These are phyloP conservation scores for Paragorgia papillata DNA, from an alignment of 92 coral and sea anemone genomes.

Conservation along the genomic window DNA sequence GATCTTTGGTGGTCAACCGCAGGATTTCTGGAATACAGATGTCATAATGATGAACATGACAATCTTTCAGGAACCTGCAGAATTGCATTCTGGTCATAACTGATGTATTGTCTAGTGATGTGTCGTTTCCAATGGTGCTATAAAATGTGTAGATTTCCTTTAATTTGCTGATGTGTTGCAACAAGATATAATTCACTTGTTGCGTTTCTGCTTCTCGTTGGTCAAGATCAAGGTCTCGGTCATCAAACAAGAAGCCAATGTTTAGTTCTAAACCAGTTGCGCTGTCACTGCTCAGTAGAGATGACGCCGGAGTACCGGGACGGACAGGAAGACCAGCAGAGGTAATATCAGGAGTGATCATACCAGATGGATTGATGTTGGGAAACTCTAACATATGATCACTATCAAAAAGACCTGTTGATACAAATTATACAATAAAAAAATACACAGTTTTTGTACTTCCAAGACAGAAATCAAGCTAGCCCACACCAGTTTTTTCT, in stretches of 20 bases:
- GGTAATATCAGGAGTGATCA: slow-evolving; percentile 88
- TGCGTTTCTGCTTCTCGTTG: slow-evolving; percentile 80
- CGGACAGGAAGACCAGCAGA: slow-evolving; percentile 84
- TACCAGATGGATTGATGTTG: slow-evolving; percentile 91
- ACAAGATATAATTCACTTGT: slow-evolving; percentile 76
- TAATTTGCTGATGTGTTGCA: slow-evolving; percentile 83
- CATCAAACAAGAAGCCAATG: slow-evolving; percentile 75
- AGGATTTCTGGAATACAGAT: slow-evolving; percentile 77
- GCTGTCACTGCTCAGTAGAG: slow-evolving; percentile 65
- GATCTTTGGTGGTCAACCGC: slow-evolving; percentile 64
- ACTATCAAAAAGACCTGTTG: slow-evolving; percentile 80
- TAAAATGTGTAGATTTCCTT: slow-evolving; percentile 85
- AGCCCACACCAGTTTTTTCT: too few species aligned
- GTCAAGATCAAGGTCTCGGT: slow-evolving; percentile 73
- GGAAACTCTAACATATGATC: slow-evolving; percentile 99
- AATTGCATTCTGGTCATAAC: slow-evolving; percentile 88
- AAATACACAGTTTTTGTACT: not conserved
- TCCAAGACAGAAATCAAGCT: too few species aligned
- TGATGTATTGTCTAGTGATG: slow-evolving; percentile 86
- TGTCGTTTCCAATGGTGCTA: slow-evolving; percentile 78
- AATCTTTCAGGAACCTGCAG: slow-evolving; percentile 94
- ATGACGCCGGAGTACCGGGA: slow-evolving; percentile 68
- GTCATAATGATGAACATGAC: slow-evolving; percentile 76
- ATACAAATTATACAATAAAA: not conserved
- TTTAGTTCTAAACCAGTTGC: slow-evolving; percentile 66